Conservation (phyloP, 2,888 invertebrate genomes). For the Aporophyla lueneburgensis region DNA sequence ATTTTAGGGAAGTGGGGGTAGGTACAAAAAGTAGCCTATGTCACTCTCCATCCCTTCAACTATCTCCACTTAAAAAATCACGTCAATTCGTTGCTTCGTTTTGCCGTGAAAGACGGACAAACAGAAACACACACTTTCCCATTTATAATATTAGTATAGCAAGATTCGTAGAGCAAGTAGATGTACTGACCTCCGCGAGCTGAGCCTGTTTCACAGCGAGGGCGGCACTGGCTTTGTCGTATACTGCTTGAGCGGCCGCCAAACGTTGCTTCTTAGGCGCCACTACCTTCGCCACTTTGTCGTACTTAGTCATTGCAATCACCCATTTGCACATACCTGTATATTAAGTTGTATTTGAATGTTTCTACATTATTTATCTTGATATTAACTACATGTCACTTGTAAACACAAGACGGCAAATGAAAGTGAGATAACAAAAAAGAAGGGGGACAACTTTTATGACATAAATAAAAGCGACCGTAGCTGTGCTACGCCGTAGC, state of each 20-base stretch:
- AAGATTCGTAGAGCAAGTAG: not conserved
- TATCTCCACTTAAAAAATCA: too few relatives aligned
- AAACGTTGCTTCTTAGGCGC: slow-evolving; percentile 98
- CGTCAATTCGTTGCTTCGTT: too few relatives aligned
- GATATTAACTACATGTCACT: too few relatives aligned
- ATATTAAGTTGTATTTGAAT: not conserved
- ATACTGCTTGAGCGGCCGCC: slow-evolving; percentile 95
- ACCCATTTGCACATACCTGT: slow-evolving; percentile 97
- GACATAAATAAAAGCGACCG: not conserved
- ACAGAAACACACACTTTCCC: too few relatives aligned
- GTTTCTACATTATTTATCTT: too few relatives aligned
- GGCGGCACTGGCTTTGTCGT: slow-evolving; percentile 93
- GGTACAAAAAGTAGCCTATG: too few relatives aligned
- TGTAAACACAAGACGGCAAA: not conserved
- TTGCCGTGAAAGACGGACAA: too few relatives aligned
- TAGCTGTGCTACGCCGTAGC: not conserved
- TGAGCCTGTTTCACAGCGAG: slow-evolving; percentile 95
- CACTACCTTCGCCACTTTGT: slow-evolving; percentile 97
- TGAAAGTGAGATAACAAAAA: not conserved
- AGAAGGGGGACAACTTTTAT: not conserved
- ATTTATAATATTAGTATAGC: too few relatives aligned
- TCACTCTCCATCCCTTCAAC: too few relatives aligned
- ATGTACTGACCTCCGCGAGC: slow-evolving; percentile 90
- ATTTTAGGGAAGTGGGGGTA: too few relatives aligned
- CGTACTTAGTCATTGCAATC: slow-evolving; percentile 98